These are phyloP conservation scores for Branchellion lobata DNA, from an alignment of 2,888 invertebrate genomes.

Conservation along the genomic window DNA sequence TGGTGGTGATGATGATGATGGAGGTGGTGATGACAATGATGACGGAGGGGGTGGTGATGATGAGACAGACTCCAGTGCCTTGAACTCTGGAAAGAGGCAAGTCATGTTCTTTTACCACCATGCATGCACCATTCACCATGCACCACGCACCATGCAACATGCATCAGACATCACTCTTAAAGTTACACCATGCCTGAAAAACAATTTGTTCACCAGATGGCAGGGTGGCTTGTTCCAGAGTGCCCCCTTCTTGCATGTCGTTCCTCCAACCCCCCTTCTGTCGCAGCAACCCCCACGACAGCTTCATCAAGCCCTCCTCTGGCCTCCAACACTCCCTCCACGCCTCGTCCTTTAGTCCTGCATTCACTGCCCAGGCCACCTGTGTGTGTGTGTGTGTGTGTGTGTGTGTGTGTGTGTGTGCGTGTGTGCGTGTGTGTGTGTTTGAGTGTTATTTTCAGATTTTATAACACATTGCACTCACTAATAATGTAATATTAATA, in stretches of 20 bases:
- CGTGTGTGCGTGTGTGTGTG: no score
- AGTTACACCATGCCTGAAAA: not conserved
- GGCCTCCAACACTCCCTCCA: constrained; percentile 97
- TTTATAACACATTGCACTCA: no score
- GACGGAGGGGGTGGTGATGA: no score
- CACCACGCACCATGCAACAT: not conserved
- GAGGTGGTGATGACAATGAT: not conserved
- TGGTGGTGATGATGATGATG: not conserved
- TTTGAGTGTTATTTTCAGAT: constrained; percentile 40
- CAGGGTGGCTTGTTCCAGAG: not conserved
- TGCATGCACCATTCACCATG: not conserved
- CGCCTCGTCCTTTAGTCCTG: constrained; percentile 85
- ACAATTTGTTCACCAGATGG: not conserved
- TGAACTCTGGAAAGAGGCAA: no score
- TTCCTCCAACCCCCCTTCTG: constrained; percentile 66
- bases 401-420: no score
- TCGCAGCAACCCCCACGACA: constrained; percentile 73
- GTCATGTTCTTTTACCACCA: no score
- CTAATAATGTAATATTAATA: no score
- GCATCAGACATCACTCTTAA: not conserved
- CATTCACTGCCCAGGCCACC: constrained; percentile 96
- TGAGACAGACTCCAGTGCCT: no score
- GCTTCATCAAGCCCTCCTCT: constrained; percentile 87
- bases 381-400: constrained; percentile 57
- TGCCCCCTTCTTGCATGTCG: not conserved